Percentiles rank a stretch among this genome's conserved stretches.
These are phyloP conservation scores for Carcina quercana DNA, from an alignment of 2,888 invertebrate species.

Conservation along the genomic window DNA sequence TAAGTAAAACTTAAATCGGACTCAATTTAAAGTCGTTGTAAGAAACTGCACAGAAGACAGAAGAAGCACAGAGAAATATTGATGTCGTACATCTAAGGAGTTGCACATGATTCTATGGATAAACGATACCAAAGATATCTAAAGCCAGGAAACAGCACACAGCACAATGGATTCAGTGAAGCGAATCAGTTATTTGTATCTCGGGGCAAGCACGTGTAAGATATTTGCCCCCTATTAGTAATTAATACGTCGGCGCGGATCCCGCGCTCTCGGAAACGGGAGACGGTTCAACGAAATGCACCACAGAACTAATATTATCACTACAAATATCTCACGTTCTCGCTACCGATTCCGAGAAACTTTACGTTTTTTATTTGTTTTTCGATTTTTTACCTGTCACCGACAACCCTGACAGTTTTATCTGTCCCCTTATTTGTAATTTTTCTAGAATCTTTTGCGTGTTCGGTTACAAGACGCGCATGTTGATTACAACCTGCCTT, in stretches of 20 bases:
- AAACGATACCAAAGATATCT: too few species aligned
- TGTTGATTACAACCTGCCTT: too few species aligned
- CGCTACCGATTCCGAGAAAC: slow-evolving; percentile 51
- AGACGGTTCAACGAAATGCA: slow-evolving; percentile 50
- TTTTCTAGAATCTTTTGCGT: slow-evolving; percentile 24
- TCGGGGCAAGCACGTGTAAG: slow-evolving; percentile 18
- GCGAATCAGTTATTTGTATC: slow-evolving; percentile 7
- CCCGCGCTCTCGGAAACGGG: slow-evolving; percentile 30
- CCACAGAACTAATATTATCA: slow-evolving; percentile 58
- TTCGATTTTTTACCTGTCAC: slow-evolving; percentile 37
- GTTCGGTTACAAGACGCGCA: slow-evolving; percentile 42
- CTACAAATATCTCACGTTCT: slow-evolving; percentile 57
- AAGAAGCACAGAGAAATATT: too few species aligned
- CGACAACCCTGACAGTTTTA: slow-evolving; percentile 38
- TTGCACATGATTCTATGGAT: too few species aligned
- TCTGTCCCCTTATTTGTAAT: slow-evolving; percentile 40
- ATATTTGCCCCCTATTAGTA: slow-evolving; percentile 44
- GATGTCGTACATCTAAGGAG: too few species aligned
- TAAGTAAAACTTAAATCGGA: too few species aligned
- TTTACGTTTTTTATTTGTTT: slow-evolving; percentile 31
- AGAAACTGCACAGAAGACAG: too few species aligned
- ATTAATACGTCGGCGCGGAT: slow-evolving; percentile 48
- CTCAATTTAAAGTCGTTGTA: too few species aligned
- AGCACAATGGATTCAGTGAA: too few species aligned
- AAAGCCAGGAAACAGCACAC: too few species aligned